Base-by-base conservation (phyloP, 2,797 vertebrate genomes). In the Peromyscus melanophrys region DNA sequence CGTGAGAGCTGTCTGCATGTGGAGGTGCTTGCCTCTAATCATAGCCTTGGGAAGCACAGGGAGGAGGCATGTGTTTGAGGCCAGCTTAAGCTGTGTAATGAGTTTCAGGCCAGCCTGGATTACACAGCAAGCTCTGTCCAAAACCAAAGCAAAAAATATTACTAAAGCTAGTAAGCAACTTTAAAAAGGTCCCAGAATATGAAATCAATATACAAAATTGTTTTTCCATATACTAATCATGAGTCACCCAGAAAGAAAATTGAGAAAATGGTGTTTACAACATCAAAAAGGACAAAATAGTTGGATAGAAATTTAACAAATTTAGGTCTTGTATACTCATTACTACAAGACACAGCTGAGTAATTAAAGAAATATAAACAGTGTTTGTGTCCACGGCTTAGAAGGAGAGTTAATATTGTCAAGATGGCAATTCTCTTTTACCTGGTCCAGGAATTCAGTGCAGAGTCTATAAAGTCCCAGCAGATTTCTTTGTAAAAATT, bases 251-350 rank as follows among this genome's bases (percentile, higher is more conserved):
- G 91, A 86, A 71, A 52, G n/a, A 40, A 91, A 96, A 93, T 90
- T 90, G 89, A 81, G 65, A 55, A 85, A 81, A 90, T 1, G 71
- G 82, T 37, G 65, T 52, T 85, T 92, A 90, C 80, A 87, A 63
- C 61, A 78, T 65, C 52, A 84, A 65, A 84, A 84, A 46, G 40
- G 4, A 84, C 37, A 65, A 84, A 46, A 31, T 63, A 61, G 37
- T 63, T 63, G 29, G 59, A 31, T 31, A 46, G 40, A 84, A 84
- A 34, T 46, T 65, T 46, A 84, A 46, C 59, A 21, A 19, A 34
- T 84, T 63, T 63, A 31, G 82, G 59, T 65, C 37, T 11, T 83
- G 25, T 57, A 10, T 40, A 31, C 16, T 63, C 57, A 83, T 43
- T 29, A 31, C 81, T 83, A 83, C 2, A 40, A 43, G 57, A 46